A percentile compares a stretch with the other conserved stretches of the same genome.
Evolutionary conservation across 2,888 invertebrate genomes (phyloP).

Genomic region (Lycophotia porphyrea): DNA sequence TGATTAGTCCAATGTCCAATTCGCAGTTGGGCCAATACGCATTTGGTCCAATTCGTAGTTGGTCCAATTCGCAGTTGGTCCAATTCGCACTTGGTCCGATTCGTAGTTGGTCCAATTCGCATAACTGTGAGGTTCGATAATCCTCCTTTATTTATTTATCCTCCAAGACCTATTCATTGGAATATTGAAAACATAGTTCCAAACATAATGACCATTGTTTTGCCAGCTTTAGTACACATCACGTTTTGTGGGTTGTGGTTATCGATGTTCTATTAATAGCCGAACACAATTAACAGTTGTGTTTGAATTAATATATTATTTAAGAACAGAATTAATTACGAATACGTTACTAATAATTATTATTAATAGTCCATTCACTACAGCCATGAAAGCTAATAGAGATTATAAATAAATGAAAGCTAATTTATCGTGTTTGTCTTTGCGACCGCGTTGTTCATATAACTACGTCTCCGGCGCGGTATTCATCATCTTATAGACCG

Average conservation of each 20-base stretch:
- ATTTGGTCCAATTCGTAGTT: too few species aligned
- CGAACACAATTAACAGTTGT: conserved; percentile 10
- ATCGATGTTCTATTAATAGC: conserved; percentile 23
- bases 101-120: too few species aligned
- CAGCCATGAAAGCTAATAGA: background rate
- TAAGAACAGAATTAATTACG: conserved; percentile 20
- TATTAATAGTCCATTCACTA: background rate
- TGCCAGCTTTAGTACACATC: background rate
- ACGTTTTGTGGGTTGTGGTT: conserved; percentile 5
- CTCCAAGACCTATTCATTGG: background rate
- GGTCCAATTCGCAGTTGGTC: too few species aligned
- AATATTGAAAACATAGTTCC: background rate
- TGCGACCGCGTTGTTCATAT: background rate
- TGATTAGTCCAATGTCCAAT: too few species aligned
- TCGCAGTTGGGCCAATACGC: too few species aligned
- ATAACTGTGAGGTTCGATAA: background rate
- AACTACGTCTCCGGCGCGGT: background rate
- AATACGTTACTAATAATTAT: background rate
- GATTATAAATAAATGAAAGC: background rate
- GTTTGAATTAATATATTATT: conserved; percentile 10
- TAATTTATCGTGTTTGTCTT: background rate
- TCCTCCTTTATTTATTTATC: background rate
- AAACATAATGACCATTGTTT: background rate
- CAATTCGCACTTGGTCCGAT: too few species aligned
- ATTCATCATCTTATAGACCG: background rate